These are phyloP conservation scores for Triops cancriformis DNA, from an alignment of 1,140 invertebrate species.

Conservation along the genomic window DNA sequence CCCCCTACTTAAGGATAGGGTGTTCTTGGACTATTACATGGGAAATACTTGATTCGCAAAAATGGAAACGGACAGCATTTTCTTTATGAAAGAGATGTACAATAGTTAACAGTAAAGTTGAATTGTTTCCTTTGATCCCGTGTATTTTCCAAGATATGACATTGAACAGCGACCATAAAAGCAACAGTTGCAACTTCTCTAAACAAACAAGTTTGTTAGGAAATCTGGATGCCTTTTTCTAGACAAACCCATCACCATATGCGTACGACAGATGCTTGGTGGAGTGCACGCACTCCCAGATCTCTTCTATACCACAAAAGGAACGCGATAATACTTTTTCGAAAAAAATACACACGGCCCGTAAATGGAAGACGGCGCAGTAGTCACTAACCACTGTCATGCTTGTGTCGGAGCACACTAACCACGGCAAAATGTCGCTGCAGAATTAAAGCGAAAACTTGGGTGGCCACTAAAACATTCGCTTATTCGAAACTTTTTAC, in stretches of 20 bases:
- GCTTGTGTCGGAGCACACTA: neutral
- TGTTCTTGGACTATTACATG: too few relatives aligned
- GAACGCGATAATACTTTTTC: neutral
- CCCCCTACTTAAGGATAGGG: too few relatives aligned
- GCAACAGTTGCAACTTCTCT: neutral
- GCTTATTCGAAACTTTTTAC: neutral
- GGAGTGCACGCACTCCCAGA: neutral
- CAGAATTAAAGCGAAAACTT: neutral
- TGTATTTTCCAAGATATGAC: conserved; percentile 11
- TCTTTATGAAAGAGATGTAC: too few relatives aligned
- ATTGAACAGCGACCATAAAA: conserved; percentile 2
- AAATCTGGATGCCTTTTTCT: too few relatives aligned
- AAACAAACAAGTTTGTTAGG: neutral
- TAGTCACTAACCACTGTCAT: neutral
- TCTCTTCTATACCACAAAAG: neutral
- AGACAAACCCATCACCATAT: neutral
- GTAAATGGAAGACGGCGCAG: neutral
- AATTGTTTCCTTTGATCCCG: neutral
- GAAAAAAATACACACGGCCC: neutral
- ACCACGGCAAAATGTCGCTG: neutral
- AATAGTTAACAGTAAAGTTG: neutral
- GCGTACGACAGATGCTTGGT: neutral
- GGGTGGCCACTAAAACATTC: neutral
- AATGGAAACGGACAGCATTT: too few relatives aligned
- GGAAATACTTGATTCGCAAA: too few relatives aligned